A percentile compares a stretch with the other conserved stretches of the same genome.
Conservation (phyloP, 2,113 vertebrate species). For the Galeopterus variegatus region DNA sequence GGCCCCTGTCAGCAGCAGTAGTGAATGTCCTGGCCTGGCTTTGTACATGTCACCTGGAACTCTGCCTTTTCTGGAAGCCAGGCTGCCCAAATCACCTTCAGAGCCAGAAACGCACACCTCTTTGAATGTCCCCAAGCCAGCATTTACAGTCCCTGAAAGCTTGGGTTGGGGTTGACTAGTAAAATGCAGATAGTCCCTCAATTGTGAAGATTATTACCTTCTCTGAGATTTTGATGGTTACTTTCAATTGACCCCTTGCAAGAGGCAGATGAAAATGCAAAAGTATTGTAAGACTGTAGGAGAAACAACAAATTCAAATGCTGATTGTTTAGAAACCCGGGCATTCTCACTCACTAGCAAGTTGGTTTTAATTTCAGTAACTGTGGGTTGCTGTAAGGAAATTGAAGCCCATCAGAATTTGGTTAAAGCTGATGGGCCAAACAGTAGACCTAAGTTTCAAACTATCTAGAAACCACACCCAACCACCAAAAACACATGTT, state of each 20-base stretch:
- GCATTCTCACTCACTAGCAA: neutral
- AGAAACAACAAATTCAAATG: neutral
- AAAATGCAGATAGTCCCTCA: neutral
- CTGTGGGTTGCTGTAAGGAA: neutral
- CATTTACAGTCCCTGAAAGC: fast-evolving
- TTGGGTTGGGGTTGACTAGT: neutral
- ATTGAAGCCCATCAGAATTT: neutral
- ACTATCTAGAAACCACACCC: slow-evolving; percentile 61
- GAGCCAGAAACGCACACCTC: fast-evolving
- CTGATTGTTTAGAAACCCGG: fast-evolving
- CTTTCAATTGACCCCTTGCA: neutral
- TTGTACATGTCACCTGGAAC: fast-evolving
- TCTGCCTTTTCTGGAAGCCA: neutral
- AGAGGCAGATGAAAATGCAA: neutral
- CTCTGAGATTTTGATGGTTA: neutral
- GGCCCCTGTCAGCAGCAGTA: neutral
- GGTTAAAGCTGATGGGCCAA: neutral
- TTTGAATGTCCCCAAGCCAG: neutral
- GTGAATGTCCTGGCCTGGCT: neutral
- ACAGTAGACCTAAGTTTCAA: slow-evolving; percentile 38
- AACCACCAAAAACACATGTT: slow-evolving; percentile 39
- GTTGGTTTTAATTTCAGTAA: neutral
- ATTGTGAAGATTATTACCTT: neutral
- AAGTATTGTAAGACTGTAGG: fast-evolving
- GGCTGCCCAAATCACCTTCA: no score